Percentiles rank a stretch among this genome's conserved stretches.
These are phyloP conservation scores for Podarcis raffonei DNA, from an alignment of 2,113 vertebrate species.

Conservation along the genomic window DNA sequence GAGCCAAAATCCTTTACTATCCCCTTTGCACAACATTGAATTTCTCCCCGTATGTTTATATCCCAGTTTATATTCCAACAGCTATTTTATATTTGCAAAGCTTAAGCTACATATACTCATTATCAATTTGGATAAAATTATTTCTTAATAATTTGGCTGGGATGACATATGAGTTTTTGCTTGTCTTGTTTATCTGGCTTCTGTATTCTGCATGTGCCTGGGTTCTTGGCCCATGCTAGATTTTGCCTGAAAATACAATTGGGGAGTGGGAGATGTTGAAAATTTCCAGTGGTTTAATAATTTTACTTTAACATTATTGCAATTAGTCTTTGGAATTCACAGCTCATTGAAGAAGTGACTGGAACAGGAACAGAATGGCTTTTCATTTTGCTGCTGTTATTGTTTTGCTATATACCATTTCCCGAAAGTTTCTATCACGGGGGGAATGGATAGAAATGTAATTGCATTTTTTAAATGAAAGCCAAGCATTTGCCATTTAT, in stretches of 20 bases:
- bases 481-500: slow-evolving; percentile 39
- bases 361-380: slow-evolving; percentile 11
- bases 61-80: not conserved
- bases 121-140: not conserved
- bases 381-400: slow-evolving; percentile 3
- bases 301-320: slow-evolving; percentile 25
- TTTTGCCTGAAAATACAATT: slow-evolving; percentile 1
- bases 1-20: too few relatives aligned
- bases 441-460: not conserved
- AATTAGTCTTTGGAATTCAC: slow-evolving; percentile 42
- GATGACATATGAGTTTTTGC: not conserved
- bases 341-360: slow-evolving; percentile 38
- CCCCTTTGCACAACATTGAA: too few relatives aligned
- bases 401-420: slow-evolving; percentile 46
- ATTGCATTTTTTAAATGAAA: slow-evolving; percentile 44
- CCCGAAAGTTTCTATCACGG: slow-evolving; percentile 46
- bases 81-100: not conserved
- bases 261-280: not conserved
- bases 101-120: not conserved
- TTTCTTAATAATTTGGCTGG: not conserved
- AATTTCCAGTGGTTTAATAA: slow-evolving; percentile 14
- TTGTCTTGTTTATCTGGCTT: not conserved
- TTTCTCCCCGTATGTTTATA: too few relatives aligned
- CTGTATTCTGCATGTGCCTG: not conserved
- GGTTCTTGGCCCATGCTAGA: not conserved